Evolutionary conservation across 2,113 vertebrate genomes (phyloP), one percentile per base, ranked within the genome.

Genomic region (Podiceps cristatus): DNA sequence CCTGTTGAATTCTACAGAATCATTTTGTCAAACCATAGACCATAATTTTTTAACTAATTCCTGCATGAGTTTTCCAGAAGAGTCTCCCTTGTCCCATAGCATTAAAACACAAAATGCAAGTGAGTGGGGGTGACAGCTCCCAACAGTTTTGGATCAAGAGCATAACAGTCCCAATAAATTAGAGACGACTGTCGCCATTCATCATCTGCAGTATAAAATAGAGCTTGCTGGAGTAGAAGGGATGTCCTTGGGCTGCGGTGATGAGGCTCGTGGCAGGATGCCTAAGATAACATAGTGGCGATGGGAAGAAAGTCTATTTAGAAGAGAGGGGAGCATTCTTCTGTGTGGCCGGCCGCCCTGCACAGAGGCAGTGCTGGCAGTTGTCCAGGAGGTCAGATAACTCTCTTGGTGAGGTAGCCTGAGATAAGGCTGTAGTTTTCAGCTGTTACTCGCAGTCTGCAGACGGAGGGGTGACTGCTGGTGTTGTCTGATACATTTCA

Each of bases 291-390:
- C 14, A 16, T 1, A 31, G 42, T 0, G 4, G 40, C 2, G 1
- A 33, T 63, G 52, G 58, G 71, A 83, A 56, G 33, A 5, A 85
- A 42, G 28, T 28, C 63, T 42, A 11, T 42, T 81, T 59, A 59
- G 47, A 79, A 62, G 15, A 3, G 4, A 67, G 47, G 11, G 20
- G 40, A 83, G 2, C 5, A 1, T 66, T 91, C 3, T 62, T 59
- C 60, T 63, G 5, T 0, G 0, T 4, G 13, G 16, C 22, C 1
- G 2, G 9, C 20, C 0, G 2, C 37, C 33, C 44, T 47, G 58
- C 0, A 0, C 5, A 15, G 35, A 35, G 56, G 13, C 68, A 52
- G n/a, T 0, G 0, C 4, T 2, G 66, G 52, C 11, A 11, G 44
- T 27, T 72, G 47, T 24, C 22, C 11, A 10, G 33, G 33, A 67